Base-by-base conservation (phyloP, 2,888 invertebrate genomes). In the Heterodera filipjevi region DNA sequence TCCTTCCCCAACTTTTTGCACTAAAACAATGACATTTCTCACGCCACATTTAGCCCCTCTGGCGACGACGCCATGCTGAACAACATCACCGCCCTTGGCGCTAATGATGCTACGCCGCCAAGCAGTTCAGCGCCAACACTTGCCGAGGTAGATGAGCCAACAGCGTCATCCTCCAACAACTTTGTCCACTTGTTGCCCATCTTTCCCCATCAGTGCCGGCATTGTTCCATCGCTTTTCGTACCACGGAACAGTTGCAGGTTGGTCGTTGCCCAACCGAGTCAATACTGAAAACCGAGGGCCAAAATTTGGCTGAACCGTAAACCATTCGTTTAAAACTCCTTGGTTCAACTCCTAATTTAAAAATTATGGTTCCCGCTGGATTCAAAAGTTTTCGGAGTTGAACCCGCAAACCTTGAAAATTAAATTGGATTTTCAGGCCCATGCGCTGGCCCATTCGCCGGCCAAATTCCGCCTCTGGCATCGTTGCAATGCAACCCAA, bases 201-300 rank as follows among this genome's bases (percentile, higher is more conserved):
- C 39, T 75, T 75, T 39, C 46, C 30, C 2, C 68, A 75, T 30
- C 66, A 64, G 22, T 75, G 75, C 46, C 44, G 32, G 10, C 66
- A 75, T 22, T 75, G 75, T 64, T 33, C 53, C 33, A 75, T 75
- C 46, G 75, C 75, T 27, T 75, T 75, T 75, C 75, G 75, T 27
- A 59, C 59, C 16, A 22, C 44, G 68, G 75, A 75, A 33, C 75
- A 75, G 32, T 46, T 75, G 32, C 59, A 59, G 59, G 59, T 59
- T n/a, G 59, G 59, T 22, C 19, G 49, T 16, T 19, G 49, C 16
- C 49, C 49, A 49, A 19, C n/a, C n/a, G n/a, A n/a, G n/a, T n/a
- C n/a, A n/a, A n/a, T n/a, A n/a, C n/a, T n/a, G n/a, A n/a, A n/a
- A n/a, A n/a, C n/a, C n/a, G n/a, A n/a, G n/a, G n/a, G n/a, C n/a